Evolutionary conservation across 1,140 invertebrate species (phyloP), one percentile per base, ranked within the genome.

Genomic region (Zaprionus nigranus): DNA sequence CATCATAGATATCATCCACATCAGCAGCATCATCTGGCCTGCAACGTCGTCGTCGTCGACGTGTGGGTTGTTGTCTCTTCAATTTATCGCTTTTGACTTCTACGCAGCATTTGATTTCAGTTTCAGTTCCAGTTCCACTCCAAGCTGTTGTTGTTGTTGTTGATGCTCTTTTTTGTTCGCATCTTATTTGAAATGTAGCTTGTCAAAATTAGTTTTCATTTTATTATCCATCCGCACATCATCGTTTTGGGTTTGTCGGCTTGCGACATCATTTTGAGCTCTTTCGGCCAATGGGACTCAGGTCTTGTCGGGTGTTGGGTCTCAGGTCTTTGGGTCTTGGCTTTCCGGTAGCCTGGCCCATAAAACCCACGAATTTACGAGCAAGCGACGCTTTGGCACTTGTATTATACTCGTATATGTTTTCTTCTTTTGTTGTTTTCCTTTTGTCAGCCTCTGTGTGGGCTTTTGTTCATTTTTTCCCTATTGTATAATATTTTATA

Each of bases 141-240:
- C 24, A 26, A 7, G 17, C 30, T 36, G 24, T 36, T 6, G 11
- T 43, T 54, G 60, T 54, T 81, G 56, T 43, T 54, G 60, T 43
- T 54, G 60, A 49, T 81, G 56, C 60, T 69, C 38, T 34, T 57
- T 64, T 75, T 75, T 63, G 59, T 75, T 69, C 63, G 36, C 20
- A 57, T 73, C 57, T 81, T 54, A 60, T 70, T 53, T 64, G 36
- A 75, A 64, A 75, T 75, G 61, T 81, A 81, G 74, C 81, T 77
- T 83, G 82, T 85, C 82, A 81, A 84, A 84, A 84, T 84, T 85
- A 81, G 82, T 85, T 84, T 78, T 78, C 62, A 78, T 85, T 84
- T 82, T 84, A 84, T 85, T 73, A 84, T 85, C 68, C 30, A 83
- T 77, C 73, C 57, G 68, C 81, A 84, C 77, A 70, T 80, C 70